Evolutionary conservation across 2,888 invertebrate species (phyloP).

Genomic region (Amphiduros pacificus): DNA sequence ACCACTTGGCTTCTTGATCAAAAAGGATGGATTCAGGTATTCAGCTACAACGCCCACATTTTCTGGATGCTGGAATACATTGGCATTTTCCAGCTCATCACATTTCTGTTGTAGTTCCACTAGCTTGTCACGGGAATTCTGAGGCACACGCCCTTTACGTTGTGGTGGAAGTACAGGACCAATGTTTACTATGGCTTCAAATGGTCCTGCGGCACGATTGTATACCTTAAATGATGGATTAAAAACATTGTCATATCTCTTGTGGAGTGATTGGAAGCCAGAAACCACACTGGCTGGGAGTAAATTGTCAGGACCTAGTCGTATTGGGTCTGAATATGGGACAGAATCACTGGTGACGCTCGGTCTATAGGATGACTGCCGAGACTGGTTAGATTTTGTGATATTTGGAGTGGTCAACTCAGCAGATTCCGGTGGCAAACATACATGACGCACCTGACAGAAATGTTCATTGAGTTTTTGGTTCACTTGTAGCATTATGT

Average conservation of each 20-base stretch:
- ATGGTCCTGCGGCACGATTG: constrained; percentile 26
- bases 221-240: constrained; percentile 17
- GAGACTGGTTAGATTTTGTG: no score
- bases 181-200: constrained; percentile 33
- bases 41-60: constrained; percentile 26
- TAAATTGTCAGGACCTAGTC: neutral
- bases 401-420: no score
- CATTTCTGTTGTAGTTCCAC: constrained; percentile 29
- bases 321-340: neutral
- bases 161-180: constrained; percentile 19
- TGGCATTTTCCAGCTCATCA: constrained; percentile 29
- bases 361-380: no score
- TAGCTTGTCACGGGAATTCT: constrained; percentile 28
- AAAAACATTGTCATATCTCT: neutral
- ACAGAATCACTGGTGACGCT: no score
- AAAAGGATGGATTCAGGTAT: constrained; percentile 32
- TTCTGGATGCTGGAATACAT: constrained; percentile 28
- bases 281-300: neutral
- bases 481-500: constrained; percentile 18
- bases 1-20: neutral
- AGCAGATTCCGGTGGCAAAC: neutral
- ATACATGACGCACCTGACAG: constrained; percentile 6
- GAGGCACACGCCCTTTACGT: constrained; percentile 31
- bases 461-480: constrained; percentile 24
- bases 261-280: neutral